Base-by-base conservation (phyloP, 2,797 vertebrate species). In the Darevskia mixta region DNA sequence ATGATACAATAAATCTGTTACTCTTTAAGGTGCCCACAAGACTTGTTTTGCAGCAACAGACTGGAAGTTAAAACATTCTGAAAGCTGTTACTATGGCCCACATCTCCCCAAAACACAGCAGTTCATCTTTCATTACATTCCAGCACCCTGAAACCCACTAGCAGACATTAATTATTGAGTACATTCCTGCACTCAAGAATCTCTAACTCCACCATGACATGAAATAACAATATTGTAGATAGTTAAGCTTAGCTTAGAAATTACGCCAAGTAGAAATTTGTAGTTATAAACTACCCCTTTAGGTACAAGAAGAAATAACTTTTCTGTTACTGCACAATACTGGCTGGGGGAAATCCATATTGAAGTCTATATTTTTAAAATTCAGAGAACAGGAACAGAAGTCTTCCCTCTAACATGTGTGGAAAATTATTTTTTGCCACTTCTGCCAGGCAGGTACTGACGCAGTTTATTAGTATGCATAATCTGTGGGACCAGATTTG, bases 221-320 rank as follows among this genome's bases (percentile, higher is more conserved):
- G 76, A 64, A 84, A 79, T 29, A 79, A 84, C 76, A 79, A 84
- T 55, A 72, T 0, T 45, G 20, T 72, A 38, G 13, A 38, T 49
- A 71, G n/a, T 69, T 17, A 6, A 58, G 23, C 76, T 79, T 71
- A 38, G 43, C 75, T 43, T 35, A 88, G 66, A 78, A 88, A 88
- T 32, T 71, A 32, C 80, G 61, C n/a, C 9, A 17, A 81, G 27
- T 18, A 49, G 73, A 82, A 23, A 67, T 83, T 38, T 64, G 20
- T 49, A 49, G 8, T 20, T n/a, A 67, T 35, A 58, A 83, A 66
- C 64, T 67, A 32, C 6, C 41, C 49, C 58, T 64, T 17, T 45
- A 64, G 23, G 13, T 38, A 69, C 7, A 49, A 67, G 66, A 35
- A 2, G 29, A 69, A 79, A 17, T 35, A 79, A 49, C 18, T 23